A percentile compares a stretch with the other conserved stretches of the same genome.
Conservation (phyloP, 2,797 vertebrate genomes). For the Dallia pectoralis region DNA sequence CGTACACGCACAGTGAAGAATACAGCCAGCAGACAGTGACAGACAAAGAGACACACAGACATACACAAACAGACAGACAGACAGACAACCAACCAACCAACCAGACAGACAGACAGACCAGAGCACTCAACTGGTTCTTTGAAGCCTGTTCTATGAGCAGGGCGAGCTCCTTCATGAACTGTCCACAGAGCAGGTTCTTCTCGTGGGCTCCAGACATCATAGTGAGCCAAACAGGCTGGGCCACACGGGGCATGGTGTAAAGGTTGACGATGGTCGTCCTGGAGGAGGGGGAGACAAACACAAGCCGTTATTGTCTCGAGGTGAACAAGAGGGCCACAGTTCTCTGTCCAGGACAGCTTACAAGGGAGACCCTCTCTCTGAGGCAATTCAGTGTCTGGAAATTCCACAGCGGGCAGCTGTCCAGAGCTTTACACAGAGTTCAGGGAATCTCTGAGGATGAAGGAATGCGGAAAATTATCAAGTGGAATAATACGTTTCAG, state of each 20-base stretch:
- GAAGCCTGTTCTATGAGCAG: constrained; percentile 95
- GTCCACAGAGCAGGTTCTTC: constrained; percentile 95
- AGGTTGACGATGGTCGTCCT: constrained; percentile 96
- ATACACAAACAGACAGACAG: constrained; percentile 10
- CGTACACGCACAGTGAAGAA: constrained; percentile 54
- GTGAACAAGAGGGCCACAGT: constrained; percentile 61
- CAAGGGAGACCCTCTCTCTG: constrained; percentile 57
- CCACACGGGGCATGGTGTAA: constrained; percentile 96
- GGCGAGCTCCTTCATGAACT: constrained; percentile 95
- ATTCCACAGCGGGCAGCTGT: constrained; percentile 50
- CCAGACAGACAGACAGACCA: constrained; percentile 23
- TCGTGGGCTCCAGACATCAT: constrained; percentile 96
- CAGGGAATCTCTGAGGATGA: constrained; percentile 55
- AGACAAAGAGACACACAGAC: neutral
- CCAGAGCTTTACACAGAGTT: constrained; percentile 57
- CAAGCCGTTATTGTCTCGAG: constrained; percentile 68
- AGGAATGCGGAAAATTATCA: constrained; percentile 51
- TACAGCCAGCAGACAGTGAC: constrained; percentile 42
- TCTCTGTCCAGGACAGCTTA: constrained; percentile 5
- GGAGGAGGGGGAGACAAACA: constrained; percentile 42
- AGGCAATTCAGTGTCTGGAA: constrained; percentile 23
- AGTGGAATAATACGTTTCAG: constrained; percentile 31
- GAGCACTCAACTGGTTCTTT: constrained; percentile 92
- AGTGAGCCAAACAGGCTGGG: constrained; percentile 96
- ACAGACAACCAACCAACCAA: too few species aligned